Evolutionary conservation across 1,140 invertebrate genomes (phyloP).

Genomic region (Penaeus indicus): DNA sequence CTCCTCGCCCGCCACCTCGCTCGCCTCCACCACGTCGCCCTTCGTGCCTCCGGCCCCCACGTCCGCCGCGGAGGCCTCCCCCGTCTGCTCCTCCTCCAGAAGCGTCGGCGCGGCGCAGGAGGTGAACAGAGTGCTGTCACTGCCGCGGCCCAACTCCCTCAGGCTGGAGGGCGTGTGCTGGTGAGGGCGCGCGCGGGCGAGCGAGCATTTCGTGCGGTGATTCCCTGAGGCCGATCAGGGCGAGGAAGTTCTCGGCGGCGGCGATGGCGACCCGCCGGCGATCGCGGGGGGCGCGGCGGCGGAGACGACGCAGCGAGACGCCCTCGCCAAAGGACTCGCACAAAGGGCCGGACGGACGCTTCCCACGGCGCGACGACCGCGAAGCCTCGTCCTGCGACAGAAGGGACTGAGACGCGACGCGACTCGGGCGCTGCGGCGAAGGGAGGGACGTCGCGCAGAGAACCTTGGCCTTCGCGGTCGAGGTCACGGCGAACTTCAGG

Average conservation of each 20-base stretch:
- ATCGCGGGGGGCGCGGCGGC: neutral
- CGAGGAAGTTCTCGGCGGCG: too few species aligned
- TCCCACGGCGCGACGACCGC: too few species aligned
- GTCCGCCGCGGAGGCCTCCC: neutral
- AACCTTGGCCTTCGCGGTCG: too few species aligned
- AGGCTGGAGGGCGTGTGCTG: slow-evolving; percentile 54
- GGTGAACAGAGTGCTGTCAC: slow-evolving; percentile 26
- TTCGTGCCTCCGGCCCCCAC: slow-evolving; percentile 5
- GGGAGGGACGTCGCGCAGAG: too few species aligned
- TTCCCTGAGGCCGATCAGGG: too few species aligned
- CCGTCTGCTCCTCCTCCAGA: neutral
- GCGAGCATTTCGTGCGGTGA: neutral
- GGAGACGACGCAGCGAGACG: neutral
- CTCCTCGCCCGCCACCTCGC: slow-evolving; percentile 37
- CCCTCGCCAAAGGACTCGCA: too few species aligned
- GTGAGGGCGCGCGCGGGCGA: slow-evolving; percentile 27
- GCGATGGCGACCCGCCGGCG: neutral
- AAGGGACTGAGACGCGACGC: too few species aligned
- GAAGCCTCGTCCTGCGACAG: too few species aligned
- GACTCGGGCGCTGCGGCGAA: too few species aligned
- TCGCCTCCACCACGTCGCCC: slow-evolving; percentile 36
- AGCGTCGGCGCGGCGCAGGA: slow-evolving; percentile 18
- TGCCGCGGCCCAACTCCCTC: slow-evolving; percentile 41
- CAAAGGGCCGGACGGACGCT: too few species aligned
- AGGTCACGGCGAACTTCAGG: too few species aligned